Conservation (phyloP, 2,113 vertebrate genomes). For the Conger conger region DNA sequence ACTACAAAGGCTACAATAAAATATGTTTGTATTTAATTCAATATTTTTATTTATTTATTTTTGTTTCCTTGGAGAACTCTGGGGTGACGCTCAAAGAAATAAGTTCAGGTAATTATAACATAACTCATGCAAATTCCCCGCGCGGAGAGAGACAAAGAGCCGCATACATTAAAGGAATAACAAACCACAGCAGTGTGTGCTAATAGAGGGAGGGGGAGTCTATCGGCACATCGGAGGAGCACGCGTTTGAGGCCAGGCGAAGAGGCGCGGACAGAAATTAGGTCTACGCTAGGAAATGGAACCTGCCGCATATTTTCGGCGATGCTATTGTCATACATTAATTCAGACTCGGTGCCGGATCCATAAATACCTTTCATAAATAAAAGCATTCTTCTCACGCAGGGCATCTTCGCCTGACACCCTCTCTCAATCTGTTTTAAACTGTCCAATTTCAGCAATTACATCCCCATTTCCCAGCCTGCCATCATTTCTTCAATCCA, state of each 20-base stretch:
- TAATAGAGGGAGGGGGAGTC: neutral
- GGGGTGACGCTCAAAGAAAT: neutral
- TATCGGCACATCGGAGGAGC: neutral
- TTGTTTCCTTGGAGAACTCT: neutral
- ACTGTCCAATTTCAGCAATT: neutral
- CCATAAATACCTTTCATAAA: constrained; percentile 2
- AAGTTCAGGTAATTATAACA: constrained; percentile 16
- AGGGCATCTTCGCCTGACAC: neutral
- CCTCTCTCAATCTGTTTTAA: neutral
- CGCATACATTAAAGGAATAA: neutral
- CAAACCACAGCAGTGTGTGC: neutral
- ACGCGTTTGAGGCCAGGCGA: neutral
- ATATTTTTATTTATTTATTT: neutral
- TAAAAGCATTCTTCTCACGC: neutral
- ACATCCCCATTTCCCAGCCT: neutral
- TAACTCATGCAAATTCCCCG: neutral
- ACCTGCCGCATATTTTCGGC: neutral
- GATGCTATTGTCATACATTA: neutral
- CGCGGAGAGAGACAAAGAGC: neutral
- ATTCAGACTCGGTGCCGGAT: neutral
- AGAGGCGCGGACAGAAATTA: neutral
- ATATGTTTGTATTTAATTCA: neutral
- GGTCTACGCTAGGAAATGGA: neutral
- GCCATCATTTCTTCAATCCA: neutral
- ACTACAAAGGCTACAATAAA: neutral